These are phyloP conservation scores for Chionodraco myersi DNA, from an alignment of 2,113 vertebrate species.

Conservation along the genomic window DNA sequence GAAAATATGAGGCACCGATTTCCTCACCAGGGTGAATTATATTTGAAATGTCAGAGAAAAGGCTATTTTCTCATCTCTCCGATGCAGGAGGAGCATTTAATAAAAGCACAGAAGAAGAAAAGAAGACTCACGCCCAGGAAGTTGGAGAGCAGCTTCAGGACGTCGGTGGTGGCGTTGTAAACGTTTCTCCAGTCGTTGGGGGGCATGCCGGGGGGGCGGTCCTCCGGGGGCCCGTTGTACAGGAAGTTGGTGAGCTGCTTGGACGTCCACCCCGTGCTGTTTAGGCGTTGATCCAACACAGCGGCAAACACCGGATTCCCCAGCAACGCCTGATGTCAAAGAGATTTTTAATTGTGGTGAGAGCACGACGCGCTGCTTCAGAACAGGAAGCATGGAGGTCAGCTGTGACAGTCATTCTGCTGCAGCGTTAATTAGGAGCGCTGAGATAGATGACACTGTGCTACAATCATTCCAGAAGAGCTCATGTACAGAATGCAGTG, in stretches of 20 bases:
- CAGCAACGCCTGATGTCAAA: conserved; percentile 83
- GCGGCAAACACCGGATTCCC: conserved; percentile 79
- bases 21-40: conserved; percentile 23
- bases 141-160: conserved; percentile 85
- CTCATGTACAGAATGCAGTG: neutral
- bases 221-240: conserved; percentile 83
- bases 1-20: conserved; percentile 17
- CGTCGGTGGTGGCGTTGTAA: conserved; percentile 87
- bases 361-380: neutral
- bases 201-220: conserved; percentile 67
- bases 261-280: conserved; percentile 81
- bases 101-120: conserved; percentile 5
- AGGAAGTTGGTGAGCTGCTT: conserved; percentile 86
- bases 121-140: conserved; percentile 88
- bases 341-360: conserved; percentile 6
- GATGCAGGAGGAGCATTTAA: conserved; percentile 3
- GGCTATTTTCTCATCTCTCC: neutral
- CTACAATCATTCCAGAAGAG: conserved; percentile 24
- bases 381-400: neutral
- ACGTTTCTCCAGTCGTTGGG: conserved; percentile 84
- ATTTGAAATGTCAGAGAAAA: conserved; percentile 34
- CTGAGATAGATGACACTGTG: conserved; percentile 76
- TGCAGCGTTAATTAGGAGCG: conserved; percentile 43
- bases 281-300: conserved; percentile 80
- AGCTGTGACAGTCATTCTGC: conserved; percentile 24